These are phyloP conservation scores for Stenodera caucasica DNA, from an alignment of 2,888 invertebrate genomes.

Conservation along the genomic window DNA sequence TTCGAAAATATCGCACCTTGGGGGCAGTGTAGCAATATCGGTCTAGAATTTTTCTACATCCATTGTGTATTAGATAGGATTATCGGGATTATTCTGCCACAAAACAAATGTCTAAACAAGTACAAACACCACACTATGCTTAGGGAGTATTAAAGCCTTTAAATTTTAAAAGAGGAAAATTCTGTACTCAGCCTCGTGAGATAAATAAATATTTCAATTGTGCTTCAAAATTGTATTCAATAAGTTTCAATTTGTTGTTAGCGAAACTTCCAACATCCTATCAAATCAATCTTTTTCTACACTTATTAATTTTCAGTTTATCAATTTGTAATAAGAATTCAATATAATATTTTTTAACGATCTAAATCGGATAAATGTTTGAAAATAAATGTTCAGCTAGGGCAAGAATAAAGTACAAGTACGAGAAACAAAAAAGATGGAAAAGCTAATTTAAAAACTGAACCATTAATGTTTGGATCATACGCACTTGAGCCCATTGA, in stretches of 20 bases:
- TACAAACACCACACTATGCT: slow-evolving; percentile 12
- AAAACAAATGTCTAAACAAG: slow-evolving; percentile 27
- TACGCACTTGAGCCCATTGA: background rate
- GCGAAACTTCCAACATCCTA: background rate
- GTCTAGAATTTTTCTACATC: slow-evolving; percentile 17
- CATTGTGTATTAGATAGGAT: slow-evolving; percentile 28
- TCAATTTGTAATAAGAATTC: too few species aligned
- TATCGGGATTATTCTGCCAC: slow-evolving; percentile 30
- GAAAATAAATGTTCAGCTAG: background rate
- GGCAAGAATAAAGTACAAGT: background rate
- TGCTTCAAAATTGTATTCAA: background rate
- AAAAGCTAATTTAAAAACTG: slow-evolving; percentile 5
- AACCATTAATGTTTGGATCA: background rate
- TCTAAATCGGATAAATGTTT: too few species aligned
- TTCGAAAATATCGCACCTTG: background rate
- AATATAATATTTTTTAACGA: too few species aligned
- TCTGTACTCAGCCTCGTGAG: background rate
- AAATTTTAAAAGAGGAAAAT: background rate
- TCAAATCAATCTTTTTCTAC: too few species aligned
- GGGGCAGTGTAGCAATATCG: slow-evolving; percentile 13
- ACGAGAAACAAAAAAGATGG: background rate
- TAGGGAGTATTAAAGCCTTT: background rate
- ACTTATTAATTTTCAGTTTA: too few species aligned
- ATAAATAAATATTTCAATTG: background rate
- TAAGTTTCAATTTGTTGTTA: background rate